Conservation (phyloP, 2,888 invertebrate species). For the Nomada lathburiana region DNA sequence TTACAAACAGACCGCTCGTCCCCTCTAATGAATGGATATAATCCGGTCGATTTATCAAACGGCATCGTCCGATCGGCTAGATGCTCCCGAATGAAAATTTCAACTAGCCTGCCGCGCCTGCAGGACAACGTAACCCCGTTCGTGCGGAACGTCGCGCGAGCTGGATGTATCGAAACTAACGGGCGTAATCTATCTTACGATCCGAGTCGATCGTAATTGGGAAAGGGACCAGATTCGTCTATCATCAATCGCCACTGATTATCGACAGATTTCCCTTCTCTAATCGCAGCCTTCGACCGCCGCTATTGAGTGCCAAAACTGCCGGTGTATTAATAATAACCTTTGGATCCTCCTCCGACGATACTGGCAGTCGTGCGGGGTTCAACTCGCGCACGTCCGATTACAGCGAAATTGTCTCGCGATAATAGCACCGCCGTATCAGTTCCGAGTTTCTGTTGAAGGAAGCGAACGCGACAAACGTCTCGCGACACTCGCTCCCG, state of each 20-base stretch:
- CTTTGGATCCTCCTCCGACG: constrained; percentile 3
- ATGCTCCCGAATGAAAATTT: not conserved
- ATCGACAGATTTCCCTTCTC: not conserved
- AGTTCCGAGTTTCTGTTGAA: constrained; percentile 5
- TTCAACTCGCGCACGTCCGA: constrained; percentile 5
- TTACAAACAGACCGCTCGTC: constrained; percentile 27
- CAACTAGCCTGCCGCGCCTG: not conserved
- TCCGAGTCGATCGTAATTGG: too few species aligned
- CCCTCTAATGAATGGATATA: constrained; percentile 52
- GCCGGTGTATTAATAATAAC: not conserved
- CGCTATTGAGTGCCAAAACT: not conserved
- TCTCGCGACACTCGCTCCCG: not conserved
- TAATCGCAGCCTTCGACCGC: not conserved
- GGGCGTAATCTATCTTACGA: too few species aligned
- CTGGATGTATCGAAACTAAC: too few species aligned
- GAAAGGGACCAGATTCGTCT: too few species aligned
- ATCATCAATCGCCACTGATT: not conserved
- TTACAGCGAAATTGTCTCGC: not conserved
- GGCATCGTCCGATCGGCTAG: not conserved
- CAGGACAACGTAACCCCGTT: not conserved
- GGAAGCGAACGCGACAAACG: constrained; percentile 6
- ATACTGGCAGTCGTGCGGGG: not conserved
- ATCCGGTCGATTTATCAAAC: constrained; percentile 53
- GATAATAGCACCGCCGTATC: constrained; percentile 24
- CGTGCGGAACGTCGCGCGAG: too few species aligned